phyloP scores from a whole-genome alignment of 2,888 invertebrate genomes.

The Trissolcus japonicus region DNA sequence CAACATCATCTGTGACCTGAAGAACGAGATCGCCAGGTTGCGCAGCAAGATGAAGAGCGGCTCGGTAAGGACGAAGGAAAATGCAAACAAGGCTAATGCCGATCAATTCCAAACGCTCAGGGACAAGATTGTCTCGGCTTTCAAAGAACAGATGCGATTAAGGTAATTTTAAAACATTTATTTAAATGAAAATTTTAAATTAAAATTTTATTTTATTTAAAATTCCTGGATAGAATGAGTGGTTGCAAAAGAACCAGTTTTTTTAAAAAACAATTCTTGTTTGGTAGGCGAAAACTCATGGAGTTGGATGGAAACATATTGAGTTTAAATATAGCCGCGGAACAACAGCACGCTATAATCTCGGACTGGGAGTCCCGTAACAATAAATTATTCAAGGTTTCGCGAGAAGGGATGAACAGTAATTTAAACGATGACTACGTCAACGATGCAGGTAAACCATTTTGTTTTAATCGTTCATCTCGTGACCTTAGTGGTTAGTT shows the following conservation, averaged over 20 bases:
- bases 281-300: constrained; percentile 84
- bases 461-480: not conserved
- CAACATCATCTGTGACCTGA: constrained; percentile 87
- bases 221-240: too few relatives aligned
- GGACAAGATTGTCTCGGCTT: constrained; percentile 91
- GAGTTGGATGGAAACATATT: constrained; percentile 93
- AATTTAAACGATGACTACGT: constrained; percentile 62
- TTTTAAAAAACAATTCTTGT: not conserved
- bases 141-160: constrained; percentile 94
- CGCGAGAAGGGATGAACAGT: constrained; percentile 76
- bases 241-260: too few relatives aligned
- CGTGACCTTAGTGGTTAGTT: too few relatives aligned
- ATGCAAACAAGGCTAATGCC: constrained; percentile 69
- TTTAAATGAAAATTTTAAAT: too few relatives aligned
- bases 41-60: constrained; percentile 87
- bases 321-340: constrained; percentile 91
- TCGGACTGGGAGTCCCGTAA: constrained; percentile 92
- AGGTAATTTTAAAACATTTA: constrained; percentile 74
- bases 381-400: constrained; percentile 83
- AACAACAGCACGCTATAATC: constrained; percentile 91
- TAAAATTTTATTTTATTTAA: too few relatives aligned
- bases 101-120: constrained; percentile 82
- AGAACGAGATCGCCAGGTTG: constrained; percentile 89
- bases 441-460: constrained; percentile 64
- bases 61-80: constrained; percentile 77